Base-by-base conservation (phyloP, 1,140 invertebrate species). In the Drosophila punjabiensis region DNA sequence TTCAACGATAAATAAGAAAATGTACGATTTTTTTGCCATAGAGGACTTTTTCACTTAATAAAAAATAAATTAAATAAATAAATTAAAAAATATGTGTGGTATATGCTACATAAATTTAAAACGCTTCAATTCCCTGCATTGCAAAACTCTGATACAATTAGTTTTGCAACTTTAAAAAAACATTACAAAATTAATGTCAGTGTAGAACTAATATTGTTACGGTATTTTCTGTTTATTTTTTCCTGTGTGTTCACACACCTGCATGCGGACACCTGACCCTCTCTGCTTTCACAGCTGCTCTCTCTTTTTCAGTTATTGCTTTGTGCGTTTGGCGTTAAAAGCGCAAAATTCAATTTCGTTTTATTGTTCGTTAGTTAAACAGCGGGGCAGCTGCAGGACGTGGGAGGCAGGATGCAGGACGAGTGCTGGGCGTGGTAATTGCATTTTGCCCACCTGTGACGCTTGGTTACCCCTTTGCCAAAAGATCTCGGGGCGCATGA, bases 281-380 rank as follows among this genome's bases (percentile, higher is more conserved):
- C 45, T n/a, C 39, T 37, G 28, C 20, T 48, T 20, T 32, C 48
- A 37, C n/a, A 39, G 58, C 58, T 33, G 18, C 59, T 58, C 56
- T 59, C 28, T 65, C 50, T 24, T 58, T 61, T 63, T 30, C 50
- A 53, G 53, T 75, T 78, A 71, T 84, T 70, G 76, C 85, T 85
- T 90, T 90, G 86, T 90, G 78, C 63, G 73, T 82, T 85, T 86
- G 79, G 86, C 79, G 79, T 86, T 86, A 90, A 89, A 89, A 89
- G 86, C 86, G 76, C 82, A 90, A 90, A 90, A 90, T 90, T 90
- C 82, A 91, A 91, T 90, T 90, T 91, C 69, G 76, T 86, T 90
- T 90, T 91, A 90, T 90, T 90, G 86, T 90, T 91, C 82, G 82
- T 64, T 91, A 81, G 76, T 90, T 90, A 89, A 89, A 86, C 71